Evolutionary conservation across 2,888 invertebrate species (phyloP).

Genomic region (Escarpia spicata): DNA sequence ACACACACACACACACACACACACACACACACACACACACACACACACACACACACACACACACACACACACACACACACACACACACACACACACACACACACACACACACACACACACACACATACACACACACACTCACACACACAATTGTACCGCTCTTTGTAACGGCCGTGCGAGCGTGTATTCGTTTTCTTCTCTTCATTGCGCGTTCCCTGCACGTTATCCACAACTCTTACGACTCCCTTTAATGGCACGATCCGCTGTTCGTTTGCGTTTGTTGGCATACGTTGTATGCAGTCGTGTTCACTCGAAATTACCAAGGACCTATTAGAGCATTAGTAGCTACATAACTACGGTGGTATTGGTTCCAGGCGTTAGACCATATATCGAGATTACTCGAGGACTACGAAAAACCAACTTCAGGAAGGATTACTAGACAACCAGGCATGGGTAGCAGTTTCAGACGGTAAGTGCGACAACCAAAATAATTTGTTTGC

Average conservation of each 20-base stretch:
- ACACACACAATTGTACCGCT: neutral
- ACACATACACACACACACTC: neutral
- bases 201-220: neutral
- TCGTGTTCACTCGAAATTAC: conserved; percentile 20
- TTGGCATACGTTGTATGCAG: neutral
- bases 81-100: neutral
- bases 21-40: neutral
- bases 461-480: neutral
- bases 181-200: neutral
- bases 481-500: neutral
- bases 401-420: conserved; percentile 33
- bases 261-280: neutral
- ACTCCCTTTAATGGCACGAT: neutral
- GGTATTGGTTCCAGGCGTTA: conserved; percentile 35
- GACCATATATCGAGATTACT: conserved; percentile 40
- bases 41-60: neutral
- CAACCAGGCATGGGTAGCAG: neutral
- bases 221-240: neutral
- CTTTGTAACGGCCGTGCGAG: neutral
- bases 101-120: neutral
- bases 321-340: neutral
- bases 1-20: neutral
- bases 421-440: conserved; percentile 13
- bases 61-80: neutral
- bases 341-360: neutral